Percentiles rank a stretch among this genome's conserved stretches.
Evolutionary conservation across 2,888 invertebrate species (phyloP).

Genomic region (Phengaris arion): DNA sequence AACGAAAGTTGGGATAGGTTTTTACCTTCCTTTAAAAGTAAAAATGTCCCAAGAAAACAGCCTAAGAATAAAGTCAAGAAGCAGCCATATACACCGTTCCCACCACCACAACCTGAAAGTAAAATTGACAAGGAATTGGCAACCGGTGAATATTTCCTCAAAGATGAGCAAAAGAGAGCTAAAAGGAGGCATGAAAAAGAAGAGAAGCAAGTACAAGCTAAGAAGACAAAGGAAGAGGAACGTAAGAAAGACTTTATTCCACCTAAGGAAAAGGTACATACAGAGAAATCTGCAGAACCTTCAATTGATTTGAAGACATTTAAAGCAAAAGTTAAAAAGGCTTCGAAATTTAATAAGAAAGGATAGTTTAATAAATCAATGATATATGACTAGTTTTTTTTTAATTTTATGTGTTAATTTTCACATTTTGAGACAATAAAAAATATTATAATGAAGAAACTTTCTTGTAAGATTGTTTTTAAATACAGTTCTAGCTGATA

Average conservation of each 20-base stretch:
- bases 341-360: constrained; percentile 69
- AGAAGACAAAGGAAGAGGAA: constrained; percentile 86
- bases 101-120: constrained; percentile 94
- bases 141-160: constrained; percentile 98
- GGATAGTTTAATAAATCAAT: constrained; percentile 21
- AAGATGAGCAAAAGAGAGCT: constrained; percentile 87
- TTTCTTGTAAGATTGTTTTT: not conserved
- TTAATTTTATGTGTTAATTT: not conserved
- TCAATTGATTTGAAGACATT: constrained; percentile 84
- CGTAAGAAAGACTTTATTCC: constrained; percentile 90
- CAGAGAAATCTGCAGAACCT: constrained; percentile 47
- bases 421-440: too few relatives aligned
- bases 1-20: constrained; percentile 98
- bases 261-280: constrained; percentile 81
- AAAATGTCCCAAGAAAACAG: constrained; percentile 93
- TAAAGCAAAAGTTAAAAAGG: constrained; percentile 87
- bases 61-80: constrained; percentile 93
- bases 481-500: not conserved
- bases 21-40: constrained; percentile 93
- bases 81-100: constrained; percentile 98
- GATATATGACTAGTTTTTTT: constrained; percentile 33
- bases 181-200: constrained; percentile 86
- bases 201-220: constrained; percentile 87
- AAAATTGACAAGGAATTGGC: constrained; percentile 96
- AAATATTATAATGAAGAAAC: not conserved